Base-by-base conservation (phyloP, 1,140 invertebrate genomes). In the Drosophila lowei region DNA sequence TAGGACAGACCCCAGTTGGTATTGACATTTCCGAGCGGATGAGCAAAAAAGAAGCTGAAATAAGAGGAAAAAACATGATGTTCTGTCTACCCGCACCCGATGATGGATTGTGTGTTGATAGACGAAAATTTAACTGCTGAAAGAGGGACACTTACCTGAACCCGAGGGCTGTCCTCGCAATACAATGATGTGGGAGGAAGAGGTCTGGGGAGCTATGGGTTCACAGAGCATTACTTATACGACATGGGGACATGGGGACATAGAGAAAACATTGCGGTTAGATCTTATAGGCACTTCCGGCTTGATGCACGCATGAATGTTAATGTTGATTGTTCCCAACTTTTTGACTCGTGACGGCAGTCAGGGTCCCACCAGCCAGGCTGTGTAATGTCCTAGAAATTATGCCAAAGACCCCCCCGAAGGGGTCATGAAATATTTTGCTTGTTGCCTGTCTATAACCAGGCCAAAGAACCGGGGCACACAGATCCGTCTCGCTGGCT, bases 241-340 rank as follows among this genome's bases (percentile, higher is more conserved):
- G 72, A 21, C 57, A 30, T 71, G 52, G 49, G 58, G 71, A 16
- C 57, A 41, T 71, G 73, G 52, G 49, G 64, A 49, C n/a, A n/a
- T n/a, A n/a, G 18, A 47, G 72, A 62, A 43, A 68, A 72, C 68
- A 38, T 13, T 77, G 70, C 54, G 77, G 78, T 77, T 86, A 72
- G 74, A 81, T 75, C 62, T 88, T 64, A 65, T 77, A 85, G 77
- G 72, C 77, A 75, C 86, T 86, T 81, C 70, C 70, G 70, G 59
- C 52, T 66, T 64, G 52, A 61, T 77, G 83, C 77, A 86, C 70
- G 78, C 83, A 78, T 86, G 83, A 81, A 88, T 86, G 73, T 86
- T 86, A 79, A 84, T 88, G 77, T 42, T 61, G 64, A 86, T 77
- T 72, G 64, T 71, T 61, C 57, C 53, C 58, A 85, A 86, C 64